Conservation (phyloP, 1,140 invertebrate species). For the Brachionus rotundiformis region DNA sequence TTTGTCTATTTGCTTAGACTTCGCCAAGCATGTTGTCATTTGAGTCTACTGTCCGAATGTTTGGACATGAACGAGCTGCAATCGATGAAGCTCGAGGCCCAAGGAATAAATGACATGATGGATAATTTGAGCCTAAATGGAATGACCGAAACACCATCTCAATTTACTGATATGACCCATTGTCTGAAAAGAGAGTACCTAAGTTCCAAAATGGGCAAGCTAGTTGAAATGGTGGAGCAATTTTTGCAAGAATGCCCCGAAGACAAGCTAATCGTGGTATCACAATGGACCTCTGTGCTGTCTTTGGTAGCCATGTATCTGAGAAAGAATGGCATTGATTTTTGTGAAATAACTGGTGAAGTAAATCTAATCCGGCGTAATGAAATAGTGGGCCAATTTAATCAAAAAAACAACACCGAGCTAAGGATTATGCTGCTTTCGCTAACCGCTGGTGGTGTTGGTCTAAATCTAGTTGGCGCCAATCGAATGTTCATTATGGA, state of each 20-base stretch:
- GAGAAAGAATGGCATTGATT: slow-evolving; percentile 64
- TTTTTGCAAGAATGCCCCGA: background rate
- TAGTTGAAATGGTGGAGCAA: slow-evolving; percentile 43
- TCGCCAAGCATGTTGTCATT: slow-evolving; percentile 84
- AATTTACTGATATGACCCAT: slow-evolving; percentile 56
- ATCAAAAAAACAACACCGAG: slow-evolving; percentile 64
- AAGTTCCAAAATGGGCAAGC: slow-evolving; percentile 25
- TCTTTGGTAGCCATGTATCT: slow-evolving; percentile 71
- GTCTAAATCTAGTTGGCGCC: slow-evolving; percentile 82
- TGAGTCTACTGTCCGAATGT: slow-evolving; percentile 72
- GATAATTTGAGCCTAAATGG: slow-evolving; percentile 30
- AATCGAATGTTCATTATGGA: slow-evolving; percentile 86
- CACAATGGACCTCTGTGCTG: slow-evolving; percentile 80
- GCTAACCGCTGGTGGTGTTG: slow-evolving; percentile 83
- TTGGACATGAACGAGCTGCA: slow-evolving; percentile 43
- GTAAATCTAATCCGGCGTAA: slow-evolving; percentile 59
- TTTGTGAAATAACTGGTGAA: slow-evolving; percentile 71
- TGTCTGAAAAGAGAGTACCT: slow-evolving; percentile 32
- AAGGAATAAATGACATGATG: slow-evolving; percentile 21
- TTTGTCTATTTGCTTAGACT: slow-evolving; percentile 75
- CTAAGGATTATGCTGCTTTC: slow-evolving; percentile 74
- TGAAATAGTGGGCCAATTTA: slow-evolving; percentile 71
- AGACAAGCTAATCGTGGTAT: slow-evolving; percentile 71
- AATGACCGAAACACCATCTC: slow-evolving; percentile 10
- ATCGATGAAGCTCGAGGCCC: slow-evolving; percentile 21